A percentile compares a stretch with the other conserved stretches of the same genome.
These are phyloP conservation scores for Hydraecia micacea DNA, from an alignment of 2,888 invertebrate genomes.

Conservation along the genomic window DNA sequence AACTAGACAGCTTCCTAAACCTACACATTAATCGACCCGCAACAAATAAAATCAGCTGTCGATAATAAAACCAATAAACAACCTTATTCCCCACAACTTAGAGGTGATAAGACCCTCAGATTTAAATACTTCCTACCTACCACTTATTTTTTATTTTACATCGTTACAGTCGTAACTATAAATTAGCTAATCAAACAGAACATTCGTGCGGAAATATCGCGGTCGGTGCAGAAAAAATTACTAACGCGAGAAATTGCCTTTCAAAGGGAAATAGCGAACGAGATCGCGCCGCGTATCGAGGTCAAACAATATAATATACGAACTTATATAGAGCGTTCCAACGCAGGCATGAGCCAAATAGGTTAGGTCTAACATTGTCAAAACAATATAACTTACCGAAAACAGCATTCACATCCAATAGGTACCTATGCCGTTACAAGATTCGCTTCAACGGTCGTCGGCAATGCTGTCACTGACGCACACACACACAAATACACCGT, in stretches of 20 bases:
- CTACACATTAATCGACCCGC: constrained; percentile 25
- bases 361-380: constrained; percentile 78
- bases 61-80: constrained; percentile 50
- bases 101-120: constrained; percentile 64
- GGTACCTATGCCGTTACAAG: constrained; percentile 86
- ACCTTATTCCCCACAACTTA: constrained; percentile 61
- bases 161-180: constrained; percentile 65
- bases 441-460: constrained; percentile 88
- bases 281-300: constrained; percentile 79
- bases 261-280: constrained; percentile 77
- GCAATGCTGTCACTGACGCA: constrained; percentile 86
- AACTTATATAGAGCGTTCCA: constrained; percentile 66
- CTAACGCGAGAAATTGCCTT: constrained; percentile 78
- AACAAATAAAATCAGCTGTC: constrained; percentile 52
- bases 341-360: constrained; percentile 78
- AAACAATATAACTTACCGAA: constrained; percentile 85
- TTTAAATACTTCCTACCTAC: constrained; percentile 38
- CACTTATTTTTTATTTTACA: constrained; percentile 59
- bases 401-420: constrained; percentile 81
- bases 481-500: constrained; percentile 85
- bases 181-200: constrained; percentile 75
- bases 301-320: constrained; percentile 77
- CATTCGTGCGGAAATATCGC: constrained; percentile 74
- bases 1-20: constrained; percentile 16
- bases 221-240: constrained; percentile 74